Evolutionary conservation across 2,113 vertebrate genomes (phyloP), one percentile per base, ranked within the genome.

Genomic region (Protomyctophum bolini): DNA sequence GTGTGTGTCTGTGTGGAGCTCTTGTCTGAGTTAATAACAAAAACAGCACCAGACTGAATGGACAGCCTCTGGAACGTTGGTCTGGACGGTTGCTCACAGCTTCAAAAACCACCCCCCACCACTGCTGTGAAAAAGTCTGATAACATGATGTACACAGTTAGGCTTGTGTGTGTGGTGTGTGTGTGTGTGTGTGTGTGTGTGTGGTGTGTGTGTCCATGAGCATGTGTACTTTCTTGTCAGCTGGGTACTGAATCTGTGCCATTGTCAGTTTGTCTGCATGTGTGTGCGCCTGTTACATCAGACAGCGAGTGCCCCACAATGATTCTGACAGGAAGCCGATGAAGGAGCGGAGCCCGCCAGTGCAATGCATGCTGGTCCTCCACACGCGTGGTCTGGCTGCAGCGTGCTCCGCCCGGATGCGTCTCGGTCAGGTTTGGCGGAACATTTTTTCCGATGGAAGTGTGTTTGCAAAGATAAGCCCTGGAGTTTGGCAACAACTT

Each of bases 11-110:
- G 72, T 80, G 78, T 54, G 33, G 66, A 68, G 81, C 68, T 78
- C 84, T 87, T 84, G 82, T 83, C 72, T 72, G 70, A 81, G 83
- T 78, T 87, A 85, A 86, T 85, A 79, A 80, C 77, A 75, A 78
- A 88, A 87, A 61, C 74, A 63, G 70, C 83, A 81, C 83, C 81
- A 85, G 52, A 54, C 59, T 15, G 60, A 77, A 77, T 50, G 74
- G 64, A 78, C 63, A 75, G 56, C 63, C 78, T 78, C 79, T 41
- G 33, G 33, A 41, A 41, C 1, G 3, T 41, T 71, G 63, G 60
- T 75, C 73, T 72, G 79, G 75, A 82, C 81, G 65, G 81, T 83
- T 78, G 82, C 78, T 81, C 75, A 77, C 72, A 59, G 78, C 67
- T 79, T 80, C 67, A 84, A 69, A 41, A 80, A 73, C 63, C 55